A percentile compares a stretch with the other conserved stretches of the same genome.
Evolutionary conservation across 2,113 vertebrate species (phyloP).

Genomic region (Setophaga coronata): DNA sequence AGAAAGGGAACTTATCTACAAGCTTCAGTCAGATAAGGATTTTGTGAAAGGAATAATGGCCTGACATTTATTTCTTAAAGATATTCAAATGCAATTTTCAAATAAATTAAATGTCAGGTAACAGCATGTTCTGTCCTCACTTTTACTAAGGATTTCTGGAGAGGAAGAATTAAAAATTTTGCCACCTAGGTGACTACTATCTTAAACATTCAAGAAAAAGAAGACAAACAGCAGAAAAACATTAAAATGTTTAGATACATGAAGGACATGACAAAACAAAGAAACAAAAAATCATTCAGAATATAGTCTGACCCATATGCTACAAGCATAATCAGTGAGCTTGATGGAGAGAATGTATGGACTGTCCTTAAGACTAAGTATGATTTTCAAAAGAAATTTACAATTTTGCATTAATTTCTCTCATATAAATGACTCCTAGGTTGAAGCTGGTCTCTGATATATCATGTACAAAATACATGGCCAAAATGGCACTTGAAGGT

Average conservation of each 20-base stretch:
- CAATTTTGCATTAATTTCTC: not conserved
- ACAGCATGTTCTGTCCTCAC: conserved; percentile 8
- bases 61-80: conserved; percentile 39
- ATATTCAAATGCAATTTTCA: conserved; percentile 47
- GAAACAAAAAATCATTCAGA: not conserved
- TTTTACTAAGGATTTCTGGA: conserved; percentile 6
- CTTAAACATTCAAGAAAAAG: not conserved
- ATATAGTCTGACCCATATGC: not conserved
- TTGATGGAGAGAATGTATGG: not conserved
- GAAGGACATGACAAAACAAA: not conserved
- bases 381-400: not conserved
- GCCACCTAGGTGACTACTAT: not conserved
- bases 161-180: conserved; percentile 41
- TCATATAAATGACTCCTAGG: not conserved
- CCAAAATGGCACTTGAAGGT: not conserved
- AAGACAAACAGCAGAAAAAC: not conserved
- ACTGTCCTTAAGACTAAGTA: not conserved
- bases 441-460: not conserved
- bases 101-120: conserved; percentile 46
- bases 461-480: not conserved
- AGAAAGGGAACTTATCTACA: conserved; percentile 64
- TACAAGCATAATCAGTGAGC: not conserved
- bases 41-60: conserved; percentile 64
- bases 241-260: not conserved
- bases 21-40: conserved; percentile 67